Conservation (phyloP, 2,888 invertebrate genomes). For the Gibbula magus region DNA sequence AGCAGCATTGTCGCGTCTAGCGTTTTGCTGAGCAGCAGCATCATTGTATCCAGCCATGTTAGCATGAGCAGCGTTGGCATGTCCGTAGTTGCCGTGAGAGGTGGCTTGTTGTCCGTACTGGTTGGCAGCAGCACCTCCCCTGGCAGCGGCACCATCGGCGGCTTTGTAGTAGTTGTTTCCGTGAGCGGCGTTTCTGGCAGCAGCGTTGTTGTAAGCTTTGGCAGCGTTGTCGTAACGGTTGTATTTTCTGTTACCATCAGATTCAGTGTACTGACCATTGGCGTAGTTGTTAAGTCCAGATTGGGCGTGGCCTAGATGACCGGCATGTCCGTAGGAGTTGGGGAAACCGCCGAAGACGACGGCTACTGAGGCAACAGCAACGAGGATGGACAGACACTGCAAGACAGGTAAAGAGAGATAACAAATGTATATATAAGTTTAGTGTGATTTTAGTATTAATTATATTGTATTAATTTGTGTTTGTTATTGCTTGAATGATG, state of each 20-base stretch:
- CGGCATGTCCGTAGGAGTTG: background rate
- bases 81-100: conserved; percentile 1
- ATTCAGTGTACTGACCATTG: background rate
- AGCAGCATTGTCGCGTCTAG: background rate
- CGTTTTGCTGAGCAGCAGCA: background rate
- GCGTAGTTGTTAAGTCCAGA: background rate
- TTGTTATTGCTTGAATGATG: too few relatives aligned
- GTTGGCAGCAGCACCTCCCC: background rate
- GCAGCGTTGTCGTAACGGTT: background rate
- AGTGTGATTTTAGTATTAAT: too few relatives aligned
- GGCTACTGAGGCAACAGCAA: background rate
- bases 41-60: background rate
- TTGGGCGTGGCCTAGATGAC: background rate
- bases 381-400: conserved; percentile 4
- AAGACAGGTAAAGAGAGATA: too few relatives aligned
- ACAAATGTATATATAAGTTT: too few relatives aligned
- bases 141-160: background rate
- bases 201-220: conserved; percentile 7
- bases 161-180: conserved; percentile 10
- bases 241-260: background rate
- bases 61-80: background rate
- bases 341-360: background rate
- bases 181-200: background rate
- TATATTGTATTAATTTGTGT: too few relatives aligned
- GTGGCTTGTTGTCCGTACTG: background rate